Percentiles rank a stretch among this genome's conserved stretches.
These are phyloP conservation scores for Arctocebus calabarensis DNA, from an alignment of 2,797 vertebrate genomes.

Conservation along the genomic window DNA sequence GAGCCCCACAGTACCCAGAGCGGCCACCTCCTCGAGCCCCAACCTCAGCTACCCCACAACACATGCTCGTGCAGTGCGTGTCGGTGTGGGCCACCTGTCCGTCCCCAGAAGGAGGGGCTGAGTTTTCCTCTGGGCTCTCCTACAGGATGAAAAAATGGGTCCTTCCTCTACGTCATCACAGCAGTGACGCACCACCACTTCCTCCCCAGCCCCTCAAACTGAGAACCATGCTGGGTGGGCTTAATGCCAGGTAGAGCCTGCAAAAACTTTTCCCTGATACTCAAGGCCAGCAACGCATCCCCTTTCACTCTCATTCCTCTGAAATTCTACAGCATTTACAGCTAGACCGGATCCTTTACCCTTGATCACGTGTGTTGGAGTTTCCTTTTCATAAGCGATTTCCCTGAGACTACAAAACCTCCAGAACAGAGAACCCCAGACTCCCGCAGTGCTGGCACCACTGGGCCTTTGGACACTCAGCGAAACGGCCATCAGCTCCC, in stretches of 20 bases:
- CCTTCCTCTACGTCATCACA: background rate
- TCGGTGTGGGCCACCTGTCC: background rate
- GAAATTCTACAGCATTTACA: background rate
- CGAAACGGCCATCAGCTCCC: background rate
- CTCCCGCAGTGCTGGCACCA: background rate
- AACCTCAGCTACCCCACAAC: background rate
- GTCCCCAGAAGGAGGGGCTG: background rate
- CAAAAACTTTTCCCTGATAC: background rate
- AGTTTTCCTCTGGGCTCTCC: background rate
- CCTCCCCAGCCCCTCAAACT: background rate
- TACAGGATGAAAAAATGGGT: background rate
- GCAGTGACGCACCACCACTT: fast-evolving
- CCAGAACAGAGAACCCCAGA: background rate
- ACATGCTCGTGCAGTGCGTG: fast-evolving
- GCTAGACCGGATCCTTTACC: background rate
- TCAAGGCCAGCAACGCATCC: too few relatives aligned
- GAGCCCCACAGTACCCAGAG: fast-evolving
- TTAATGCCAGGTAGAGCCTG: background rate
- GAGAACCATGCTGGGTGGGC: fast-evolving
- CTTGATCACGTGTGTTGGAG: background rate
- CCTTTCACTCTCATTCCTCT: background rate
- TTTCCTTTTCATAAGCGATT: background rate
- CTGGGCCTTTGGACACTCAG: background rate
- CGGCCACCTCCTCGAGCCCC: fast-evolving
- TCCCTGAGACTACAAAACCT: background rate